Conservation (phyloP, 2,888 invertebrate genomes). For the Lamellibrachia columna region DNA sequence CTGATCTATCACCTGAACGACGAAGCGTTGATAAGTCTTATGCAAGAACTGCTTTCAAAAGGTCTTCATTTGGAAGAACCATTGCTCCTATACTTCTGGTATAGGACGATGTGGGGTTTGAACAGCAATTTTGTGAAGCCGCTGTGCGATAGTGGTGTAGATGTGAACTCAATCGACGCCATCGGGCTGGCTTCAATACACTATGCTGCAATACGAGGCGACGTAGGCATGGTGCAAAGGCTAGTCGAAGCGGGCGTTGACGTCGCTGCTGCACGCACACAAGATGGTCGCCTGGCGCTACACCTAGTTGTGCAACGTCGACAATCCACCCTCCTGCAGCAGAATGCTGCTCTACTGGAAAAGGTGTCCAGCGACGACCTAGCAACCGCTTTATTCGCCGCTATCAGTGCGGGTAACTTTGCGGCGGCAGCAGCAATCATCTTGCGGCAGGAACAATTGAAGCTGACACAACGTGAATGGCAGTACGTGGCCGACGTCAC, state of each 20-base stretch:
- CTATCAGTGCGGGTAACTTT: not conserved
- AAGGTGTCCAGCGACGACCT: not conserved
- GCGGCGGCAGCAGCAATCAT: not conserved
- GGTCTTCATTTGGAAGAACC: not conserved
- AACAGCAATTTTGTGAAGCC: not conserved
- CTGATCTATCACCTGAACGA: not conserved
- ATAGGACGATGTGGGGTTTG: not conserved
- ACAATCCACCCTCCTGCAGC: not conserved
- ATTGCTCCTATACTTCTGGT: not conserved
- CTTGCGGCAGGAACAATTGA: not conserved
- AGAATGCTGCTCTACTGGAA: not conserved
- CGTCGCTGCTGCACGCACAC: not conserved
- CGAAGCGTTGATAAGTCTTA: not conserved
- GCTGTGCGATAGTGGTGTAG: not conserved
- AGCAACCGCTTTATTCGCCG: not conserved
- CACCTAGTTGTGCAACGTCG: not conserved
- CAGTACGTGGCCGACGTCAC: not conserved
- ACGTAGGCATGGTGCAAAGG: not conserved
- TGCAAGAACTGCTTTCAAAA: not conserved
- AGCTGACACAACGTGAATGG: not conserved
- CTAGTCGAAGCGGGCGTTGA: not conserved
- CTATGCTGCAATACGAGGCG: not conserved
- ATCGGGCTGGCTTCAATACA: not conserved
- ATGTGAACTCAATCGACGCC: not conserved
- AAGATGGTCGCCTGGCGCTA: not conserved